phyloP scores from a whole-genome alignment of 30 jellyfish, hydroid and myxozoan genomes.

The Hydractinia symbiolongicarpus region DNA sequence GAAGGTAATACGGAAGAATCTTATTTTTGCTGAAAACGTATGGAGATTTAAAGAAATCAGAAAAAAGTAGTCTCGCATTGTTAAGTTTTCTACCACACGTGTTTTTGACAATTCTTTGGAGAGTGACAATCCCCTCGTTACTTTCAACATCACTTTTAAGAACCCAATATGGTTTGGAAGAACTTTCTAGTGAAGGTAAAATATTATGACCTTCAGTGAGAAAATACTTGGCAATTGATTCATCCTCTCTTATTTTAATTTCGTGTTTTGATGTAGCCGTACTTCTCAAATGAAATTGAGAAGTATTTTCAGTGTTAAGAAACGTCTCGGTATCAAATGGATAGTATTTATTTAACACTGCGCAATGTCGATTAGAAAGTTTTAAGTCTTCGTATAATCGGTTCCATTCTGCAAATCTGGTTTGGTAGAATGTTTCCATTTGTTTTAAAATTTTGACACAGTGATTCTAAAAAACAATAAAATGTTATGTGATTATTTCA shows the following conservation, averaged over 20 bases:
- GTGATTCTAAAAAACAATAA: not conserved
- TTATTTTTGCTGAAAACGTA: not conserved
- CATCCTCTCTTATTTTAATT: too few species aligned
- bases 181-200: too few species aligned
- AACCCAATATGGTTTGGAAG: too few species aligned
- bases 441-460: not conserved
- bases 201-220: too few species aligned
- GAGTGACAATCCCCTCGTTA: too few species aligned
- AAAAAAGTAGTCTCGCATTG: not conserved
- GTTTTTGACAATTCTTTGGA: not conserved
- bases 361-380: not conserved
- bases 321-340: not conserved
- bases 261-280: too few species aligned
- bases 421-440: not conserved
- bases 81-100: not conserved
- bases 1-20: slow-evolving; percentile 41
- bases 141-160: too few species aligned
- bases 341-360: not conserved
- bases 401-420: not conserved
- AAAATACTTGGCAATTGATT: too few species aligned
- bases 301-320: too few species aligned
- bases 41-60: not conserved
- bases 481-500: too few species aligned
- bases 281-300: too few species aligned
- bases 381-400: not conserved